Evolutionary conservation across 2,888 invertebrate species (phyloP), one percentile per base, ranked within the genome.

Genomic region (Xestobium rufovillosum): DNA sequence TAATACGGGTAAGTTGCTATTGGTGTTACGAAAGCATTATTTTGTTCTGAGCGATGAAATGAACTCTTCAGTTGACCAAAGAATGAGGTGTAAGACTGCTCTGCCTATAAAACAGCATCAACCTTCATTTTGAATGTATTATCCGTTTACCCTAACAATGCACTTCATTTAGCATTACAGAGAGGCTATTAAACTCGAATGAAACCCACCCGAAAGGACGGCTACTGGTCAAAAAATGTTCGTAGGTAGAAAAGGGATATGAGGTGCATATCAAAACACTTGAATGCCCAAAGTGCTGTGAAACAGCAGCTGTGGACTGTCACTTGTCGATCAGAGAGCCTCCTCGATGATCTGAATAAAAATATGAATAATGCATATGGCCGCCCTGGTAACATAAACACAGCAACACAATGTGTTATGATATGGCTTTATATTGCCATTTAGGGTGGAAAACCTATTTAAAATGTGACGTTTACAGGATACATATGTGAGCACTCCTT

Each of bases 281-380:
- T 48, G 51, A 60, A 51, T 49, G 50, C 48, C 53, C 51, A 51
- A 48, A 53, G 54, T 52, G 53, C 56, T 56, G 61, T 60, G 62
- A 61, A 63, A 59, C 63, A 57, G 63, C 65, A 65, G 65, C 64
- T 65, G 65, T 58, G 44, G 51, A 59, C 61, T 63, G 64, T 64
- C 65, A 65, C 65, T 65, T 65, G 64, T 65, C 65, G 60, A 62
- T 64, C 63, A 62, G 47, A 33, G 42, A 49, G 38, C 48, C 44
- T 52, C 50, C 57, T 55, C 53, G 54, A 57, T 57, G 59, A 58
- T 59, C 55, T 56, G 58, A 58, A 59, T 58, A 58, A 49, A 53
- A 50, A 51, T 50, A 59, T 60, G 62, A 60, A 63, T 62, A 59
- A 62, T 61, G 56, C 55, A 61, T 56, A 45, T 33, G 45, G 50